phyloP scores from a whole-genome alignment of 2,113 vertebrate genomes.

The Capreolus pygargus region DNA sequence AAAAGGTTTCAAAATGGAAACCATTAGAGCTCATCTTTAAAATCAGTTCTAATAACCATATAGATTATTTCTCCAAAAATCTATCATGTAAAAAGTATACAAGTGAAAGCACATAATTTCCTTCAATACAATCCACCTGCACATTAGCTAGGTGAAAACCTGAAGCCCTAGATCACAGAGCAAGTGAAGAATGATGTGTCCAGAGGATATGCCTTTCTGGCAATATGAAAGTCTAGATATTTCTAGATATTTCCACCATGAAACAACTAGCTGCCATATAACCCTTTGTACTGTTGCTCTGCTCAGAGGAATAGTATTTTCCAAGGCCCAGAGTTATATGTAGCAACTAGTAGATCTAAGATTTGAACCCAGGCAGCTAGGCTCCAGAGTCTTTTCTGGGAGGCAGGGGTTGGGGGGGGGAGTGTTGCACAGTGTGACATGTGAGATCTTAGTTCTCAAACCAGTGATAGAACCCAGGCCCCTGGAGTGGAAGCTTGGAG shows the following conservation, averaged over 20 bases:
- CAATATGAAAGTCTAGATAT: background rate
- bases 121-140: background rate
- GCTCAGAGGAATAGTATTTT: background rate
- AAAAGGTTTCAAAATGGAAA: background rate
- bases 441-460: background rate
- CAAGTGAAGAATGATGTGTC: background rate
- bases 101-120: background rate
- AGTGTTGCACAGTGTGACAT: background rate
- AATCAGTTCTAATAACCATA: background rate
- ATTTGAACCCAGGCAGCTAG: background rate
- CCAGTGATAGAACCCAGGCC: background rate
- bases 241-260: background rate
- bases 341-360: background rate
- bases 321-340: background rate
- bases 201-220: background rate
- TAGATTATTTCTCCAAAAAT: background rate
- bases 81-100: background rate
- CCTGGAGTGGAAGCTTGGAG: background rate
- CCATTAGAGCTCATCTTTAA: background rate
- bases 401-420: accelerated
- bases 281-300: background rate
- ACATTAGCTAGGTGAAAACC: background rate
- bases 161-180: background rate
- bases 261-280: background rate
- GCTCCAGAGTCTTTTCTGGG: background rate